phyloP scores from a whole-genome alignment of 2,113 vertebrate genomes.

The Malurus alboscapulatus region DNA sequence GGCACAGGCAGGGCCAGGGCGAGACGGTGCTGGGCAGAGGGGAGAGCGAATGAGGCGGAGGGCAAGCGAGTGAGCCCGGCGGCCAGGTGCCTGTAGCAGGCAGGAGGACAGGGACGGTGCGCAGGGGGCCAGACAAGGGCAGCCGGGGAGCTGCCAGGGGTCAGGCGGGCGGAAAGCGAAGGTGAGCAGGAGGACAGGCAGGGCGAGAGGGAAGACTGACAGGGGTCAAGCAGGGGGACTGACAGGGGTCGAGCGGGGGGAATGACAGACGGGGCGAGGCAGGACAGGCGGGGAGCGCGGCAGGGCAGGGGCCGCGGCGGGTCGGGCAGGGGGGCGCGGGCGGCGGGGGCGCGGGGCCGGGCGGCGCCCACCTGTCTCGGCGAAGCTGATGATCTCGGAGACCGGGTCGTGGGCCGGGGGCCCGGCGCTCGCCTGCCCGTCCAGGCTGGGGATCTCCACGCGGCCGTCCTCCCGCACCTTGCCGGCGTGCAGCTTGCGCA shows the following conservation, averaged over 20 bases:
- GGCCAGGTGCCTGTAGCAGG: neutral
- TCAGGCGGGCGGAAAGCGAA: neutral
- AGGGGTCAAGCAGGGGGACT: neutral
- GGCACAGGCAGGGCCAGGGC: neutral
- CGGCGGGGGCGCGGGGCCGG: neutral
- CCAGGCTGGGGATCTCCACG: slow-evolving; percentile 92
- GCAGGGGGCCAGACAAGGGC: neutral
- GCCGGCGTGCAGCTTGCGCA: slow-evolving; percentile 93
- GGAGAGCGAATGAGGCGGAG: neutral
- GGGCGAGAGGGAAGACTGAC: neutral
- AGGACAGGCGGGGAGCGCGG: neutral
- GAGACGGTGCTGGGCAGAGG: neutral
- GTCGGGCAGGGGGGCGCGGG: neutral
- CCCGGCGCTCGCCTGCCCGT: slow-evolving; percentile 85
- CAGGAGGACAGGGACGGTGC: neutral
- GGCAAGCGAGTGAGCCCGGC: neutral
- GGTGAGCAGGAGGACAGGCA: neutral
- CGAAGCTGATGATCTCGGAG: slow-evolving; percentile 97
- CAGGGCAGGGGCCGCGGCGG: neutral
- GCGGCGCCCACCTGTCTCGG: slow-evolving; percentile 87
- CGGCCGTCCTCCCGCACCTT: slow-evolving; percentile 92
- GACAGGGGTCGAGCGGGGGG: neutral
- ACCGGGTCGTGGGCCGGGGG: slow-evolving; percentile 83
- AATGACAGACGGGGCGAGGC: neutral
- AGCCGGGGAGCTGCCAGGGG: neutral